phyloP scores from a whole-genome alignment of 2,113 vertebrate species.

The Amia ocellicauda region DNA sequence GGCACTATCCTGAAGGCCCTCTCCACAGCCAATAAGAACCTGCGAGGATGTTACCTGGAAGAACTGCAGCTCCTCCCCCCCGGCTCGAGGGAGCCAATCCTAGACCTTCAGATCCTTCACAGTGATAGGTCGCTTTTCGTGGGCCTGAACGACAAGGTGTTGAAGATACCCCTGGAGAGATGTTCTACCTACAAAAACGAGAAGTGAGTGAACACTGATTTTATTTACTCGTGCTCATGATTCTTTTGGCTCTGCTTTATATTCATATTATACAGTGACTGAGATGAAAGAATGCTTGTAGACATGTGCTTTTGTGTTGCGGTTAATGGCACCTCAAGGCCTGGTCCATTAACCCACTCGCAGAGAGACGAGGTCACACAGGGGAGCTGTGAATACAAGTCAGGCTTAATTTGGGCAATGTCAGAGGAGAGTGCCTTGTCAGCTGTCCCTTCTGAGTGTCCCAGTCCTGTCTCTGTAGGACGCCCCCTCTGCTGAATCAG shows the following conservation, averaged over 20 bases:
- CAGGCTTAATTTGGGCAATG: constrained; percentile 48
- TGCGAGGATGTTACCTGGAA: constrained; percentile 92
- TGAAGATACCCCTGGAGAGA: constrained; percentile 91
- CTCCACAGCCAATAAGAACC: constrained; percentile 84
- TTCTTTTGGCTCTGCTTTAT: too few species aligned
- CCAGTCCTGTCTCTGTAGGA: neutral
- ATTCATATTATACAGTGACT: too few species aligned
- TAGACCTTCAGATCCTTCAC: constrained; percentile 90
- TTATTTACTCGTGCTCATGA: too few species aligned
- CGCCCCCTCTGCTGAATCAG: constrained; percentile 31
- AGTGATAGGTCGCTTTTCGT: constrained; percentile 90
- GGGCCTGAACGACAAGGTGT: constrained; percentile 80
- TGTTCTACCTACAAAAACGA: constrained; percentile 83
- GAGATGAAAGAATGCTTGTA: too few species aligned
- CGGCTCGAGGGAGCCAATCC: constrained; percentile 78
- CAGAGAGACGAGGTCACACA: too few species aligned
- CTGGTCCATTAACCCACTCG: too few species aligned
- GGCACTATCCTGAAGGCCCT: constrained; percentile 94
- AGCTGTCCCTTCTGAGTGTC: neutral
- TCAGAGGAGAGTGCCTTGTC: constrained; percentile 35
- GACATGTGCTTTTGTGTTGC: too few species aligned
- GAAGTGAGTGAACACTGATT: constrained; percentile 65
- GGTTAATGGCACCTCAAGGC: too few species aligned
- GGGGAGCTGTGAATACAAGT: too few species aligned
- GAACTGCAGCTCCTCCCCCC: constrained; percentile 89